Evolutionary conservation across 2,113 vertebrate genomes (phyloP).

Genomic region (Paramormyrops kingsleyae): DNA sequence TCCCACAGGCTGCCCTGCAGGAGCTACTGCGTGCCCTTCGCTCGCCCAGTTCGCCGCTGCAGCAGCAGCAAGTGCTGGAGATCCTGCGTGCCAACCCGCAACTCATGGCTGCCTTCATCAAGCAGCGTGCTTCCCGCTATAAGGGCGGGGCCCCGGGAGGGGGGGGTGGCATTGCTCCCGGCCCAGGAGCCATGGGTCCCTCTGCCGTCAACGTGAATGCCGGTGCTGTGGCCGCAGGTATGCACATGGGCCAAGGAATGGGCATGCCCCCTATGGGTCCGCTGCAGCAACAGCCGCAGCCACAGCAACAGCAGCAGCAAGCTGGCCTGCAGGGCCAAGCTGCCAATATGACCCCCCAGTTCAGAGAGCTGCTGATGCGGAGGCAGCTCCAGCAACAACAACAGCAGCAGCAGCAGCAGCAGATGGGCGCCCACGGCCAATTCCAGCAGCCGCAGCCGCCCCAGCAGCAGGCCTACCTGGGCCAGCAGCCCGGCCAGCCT

Average conservation of each 20-base stretch:
- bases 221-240: conserved; percentile 66
- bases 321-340: conserved; percentile 74
- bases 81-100: conserved; percentile 96
- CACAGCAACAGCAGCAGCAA: conserved; percentile 60
- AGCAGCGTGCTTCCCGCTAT: conserved; percentile 86
- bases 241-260: conserved; percentile 66
- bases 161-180: conserved; percentile 46
- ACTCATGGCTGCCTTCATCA: conserved; percentile 93
- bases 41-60: conserved; percentile 64
- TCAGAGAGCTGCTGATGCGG: conserved; percentile 79
- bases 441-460: conserved; percentile 70
- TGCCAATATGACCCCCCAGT: conserved; percentile 65
- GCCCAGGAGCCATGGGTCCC: conserved; percentile 52
- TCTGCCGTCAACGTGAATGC: conserved; percentile 51
- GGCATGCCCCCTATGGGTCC: conserved; percentile 75
- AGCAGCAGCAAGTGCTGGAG: conserved; percentile 89
- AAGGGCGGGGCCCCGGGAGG: conserved; percentile 60
- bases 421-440: conserved; percentile 82
- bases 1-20: conserved; percentile 67
- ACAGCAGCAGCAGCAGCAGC: conserved; percentile 60
- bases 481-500: conserved; percentile 64
- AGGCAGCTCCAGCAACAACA: conserved; percentile 71
- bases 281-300: conserved; percentile 53
- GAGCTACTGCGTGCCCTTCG: conserved; percentile 61
- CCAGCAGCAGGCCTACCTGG: conserved; percentile 75